Conservation (phyloP, 1,140 invertebrate species). For the Drosophila paulistorum region DNA sequence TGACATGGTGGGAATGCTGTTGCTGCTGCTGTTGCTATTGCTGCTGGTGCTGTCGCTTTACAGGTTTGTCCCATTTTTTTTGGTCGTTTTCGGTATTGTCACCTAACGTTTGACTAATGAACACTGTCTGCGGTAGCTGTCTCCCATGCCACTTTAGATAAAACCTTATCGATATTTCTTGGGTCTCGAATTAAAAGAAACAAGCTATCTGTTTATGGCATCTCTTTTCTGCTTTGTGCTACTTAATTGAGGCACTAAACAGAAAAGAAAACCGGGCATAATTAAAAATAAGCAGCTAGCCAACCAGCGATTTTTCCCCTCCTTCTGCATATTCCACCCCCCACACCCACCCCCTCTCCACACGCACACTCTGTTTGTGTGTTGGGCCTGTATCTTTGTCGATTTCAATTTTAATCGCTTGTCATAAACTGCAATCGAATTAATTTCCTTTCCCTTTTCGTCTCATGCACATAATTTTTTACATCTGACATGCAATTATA, state of each 20-base stretch:
- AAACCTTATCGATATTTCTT: slow-evolving; percentile 58
- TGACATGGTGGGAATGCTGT: slow-evolving; percentile 57
- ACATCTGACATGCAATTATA: slow-evolving; percentile 65
- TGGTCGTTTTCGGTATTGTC: slow-evolving; percentile 55
- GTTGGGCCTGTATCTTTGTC: slow-evolving; percentile 25
- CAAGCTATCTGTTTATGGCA: slow-evolving; percentile 64
- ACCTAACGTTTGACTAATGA: slow-evolving; percentile 79
- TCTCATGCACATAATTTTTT: background rate
- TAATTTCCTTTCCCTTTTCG: slow-evolving; percentile 50
- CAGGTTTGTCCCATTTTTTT: slow-evolving; percentile 54
- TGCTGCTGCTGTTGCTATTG: background rate
- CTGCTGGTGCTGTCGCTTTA: slow-evolving; percentile 19
- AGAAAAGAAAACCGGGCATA: slow-evolving; percentile 37
- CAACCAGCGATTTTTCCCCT: background rate
- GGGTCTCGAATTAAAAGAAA: slow-evolving; percentile 39
- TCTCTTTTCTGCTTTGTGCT: slow-evolving; percentile 52
- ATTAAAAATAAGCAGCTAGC: slow-evolving; percentile 34
- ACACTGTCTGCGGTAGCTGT: slow-evolving; percentile 60
- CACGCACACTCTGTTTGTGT: background rate
- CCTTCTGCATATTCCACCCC: background rate
- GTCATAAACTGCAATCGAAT: slow-evolving; percentile 79
- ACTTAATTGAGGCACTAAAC: slow-evolving; percentile 63
- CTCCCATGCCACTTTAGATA: slow-evolving; percentile 59
- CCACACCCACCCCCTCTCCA: too few relatives aligned
- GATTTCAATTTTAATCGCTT: slow-evolving; percentile 73